Evolutionary conservation across 2,113 vertebrate species (phyloP).

Genomic region (Limanda limanda): DNA sequence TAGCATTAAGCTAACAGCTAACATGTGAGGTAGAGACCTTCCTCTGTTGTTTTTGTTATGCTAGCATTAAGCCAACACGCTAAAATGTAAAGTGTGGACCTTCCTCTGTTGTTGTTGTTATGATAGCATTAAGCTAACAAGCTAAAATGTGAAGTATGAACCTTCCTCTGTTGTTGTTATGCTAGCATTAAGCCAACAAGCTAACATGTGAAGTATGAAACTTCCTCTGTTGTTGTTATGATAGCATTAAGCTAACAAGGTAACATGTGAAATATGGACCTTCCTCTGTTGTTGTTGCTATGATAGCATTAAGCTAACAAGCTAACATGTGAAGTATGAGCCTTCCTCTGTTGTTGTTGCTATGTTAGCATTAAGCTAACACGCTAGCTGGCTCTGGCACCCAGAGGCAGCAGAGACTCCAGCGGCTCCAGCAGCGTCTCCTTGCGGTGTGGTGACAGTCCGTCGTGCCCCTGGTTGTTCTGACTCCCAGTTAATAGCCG

Average conservation of each 20-base stretch:
- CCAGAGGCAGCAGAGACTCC: not conserved
- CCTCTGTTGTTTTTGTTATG: no score
- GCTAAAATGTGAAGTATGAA: no score
- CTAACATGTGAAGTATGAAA: no score
- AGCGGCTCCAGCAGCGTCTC: not conserved
- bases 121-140: slow-evolving; percentile 32
- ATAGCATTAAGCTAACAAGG: no score
- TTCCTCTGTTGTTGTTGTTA: not conserved
- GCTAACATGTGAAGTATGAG: not conserved
- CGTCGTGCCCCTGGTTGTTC: not conserved
- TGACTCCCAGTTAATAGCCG: not conserved
- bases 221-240: no score
- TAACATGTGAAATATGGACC: no score
- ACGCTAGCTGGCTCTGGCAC: not conserved
- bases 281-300: no score
- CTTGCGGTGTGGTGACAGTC: not conserved
- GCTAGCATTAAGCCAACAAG: no score
- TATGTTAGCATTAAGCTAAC: slow-evolving; percentile 36
- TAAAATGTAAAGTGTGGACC: not conserved
- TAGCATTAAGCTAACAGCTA: slow-evolving; percentile 37
- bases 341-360: not conserved
- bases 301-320: no score
- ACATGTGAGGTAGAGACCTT: no score
- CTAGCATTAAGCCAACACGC: no score
- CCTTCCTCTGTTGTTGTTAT: no score